phyloP scores from a whole-genome alignment of 2,113 vertebrate genomes.

The Fukomys damarensis region DNA sequence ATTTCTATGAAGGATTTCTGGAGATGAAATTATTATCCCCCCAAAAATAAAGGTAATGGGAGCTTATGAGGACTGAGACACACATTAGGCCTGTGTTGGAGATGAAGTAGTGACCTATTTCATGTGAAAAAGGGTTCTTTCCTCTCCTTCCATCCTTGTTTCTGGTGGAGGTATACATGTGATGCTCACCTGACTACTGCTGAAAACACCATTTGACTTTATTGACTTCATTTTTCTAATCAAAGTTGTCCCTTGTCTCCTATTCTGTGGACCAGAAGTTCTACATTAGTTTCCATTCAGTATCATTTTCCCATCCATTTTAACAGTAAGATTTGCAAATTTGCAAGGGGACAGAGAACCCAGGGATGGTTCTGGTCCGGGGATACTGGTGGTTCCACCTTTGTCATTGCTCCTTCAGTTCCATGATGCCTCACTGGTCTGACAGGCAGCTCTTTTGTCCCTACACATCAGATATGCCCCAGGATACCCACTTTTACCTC shows the following conservation, averaged over 20 bases:
- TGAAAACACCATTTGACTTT: neutral
- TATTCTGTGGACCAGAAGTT: neutral
- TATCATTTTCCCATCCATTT: neutral
- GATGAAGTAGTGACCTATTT: neutral
- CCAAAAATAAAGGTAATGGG: neutral
- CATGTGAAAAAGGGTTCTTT: no score
- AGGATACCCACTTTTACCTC: neutral
- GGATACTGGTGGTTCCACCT: neutral
- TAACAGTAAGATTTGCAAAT: neutral
- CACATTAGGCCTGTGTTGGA: neutral
- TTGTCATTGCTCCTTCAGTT: neutral
- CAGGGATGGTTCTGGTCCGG: no score
- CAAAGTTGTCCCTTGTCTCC: neutral
- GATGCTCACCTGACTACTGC: rapidly evolving
- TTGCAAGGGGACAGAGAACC: neutral
- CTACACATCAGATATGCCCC: no score
- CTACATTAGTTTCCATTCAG: neutral
- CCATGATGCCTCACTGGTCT: neutral
- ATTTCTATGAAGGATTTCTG: neutral
- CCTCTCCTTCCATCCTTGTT: neutral
- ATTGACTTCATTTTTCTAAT: neutral
- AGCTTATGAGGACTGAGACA: neutral
- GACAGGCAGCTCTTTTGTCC: neutral
- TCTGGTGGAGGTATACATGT: neutral
- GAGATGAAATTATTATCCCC: neutral